Base-by-base conservation (phyloP, 1,140 invertebrate genomes). In the Ptiloglossa arizonensis region DNA sequence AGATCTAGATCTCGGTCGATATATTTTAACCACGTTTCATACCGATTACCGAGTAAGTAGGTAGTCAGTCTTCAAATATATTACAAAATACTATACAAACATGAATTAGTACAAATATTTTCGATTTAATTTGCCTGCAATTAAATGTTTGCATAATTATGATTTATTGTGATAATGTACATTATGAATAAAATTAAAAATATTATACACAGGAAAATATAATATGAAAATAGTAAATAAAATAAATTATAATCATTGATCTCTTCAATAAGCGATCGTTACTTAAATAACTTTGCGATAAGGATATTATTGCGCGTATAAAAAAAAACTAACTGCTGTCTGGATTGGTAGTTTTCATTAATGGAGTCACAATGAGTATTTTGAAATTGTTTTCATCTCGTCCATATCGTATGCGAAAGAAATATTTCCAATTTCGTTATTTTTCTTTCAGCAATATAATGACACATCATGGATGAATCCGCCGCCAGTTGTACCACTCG, bases 391-490 rank as follows among this genome's bases (percentile, higher is more conserved):
- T 35, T 11, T 67, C 5, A 56, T 68, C 27, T 24, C 22, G 44
- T 63, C 0, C 2, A 27, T 17, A n/a, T 17, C 17, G 4, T 6
- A 29, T 29, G 17, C 15, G 2, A 9, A 2, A 22, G 5, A 24
- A 13, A 6, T 24, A 41, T 15, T 29, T 19, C 13, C 13, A 38
- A 17, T 69, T 24, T 35, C 5, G 8, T n/a, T 48, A 5, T 13
- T 29, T n/a, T 50, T 22, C n/a, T 64, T 80, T 60, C 46, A 85
- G 83, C 62, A 85, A 84, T 75, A 54, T 24, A 84, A 84, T 79
- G 3, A 67, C 41, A 74, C 81, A 50, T 50, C 41, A 54, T 76
- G 52, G 67, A 50, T 3, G 13, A 63, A 74, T 38, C 77, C 71
- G 6, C 77, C 6, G 9, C 56, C 79, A 22, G 83, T 81, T 46